A percentile compares a stretch with the other conserved stretches of the same genome.
These are phyloP conservation scores for Eupithecia dodoneata DNA, from an alignment of 2,888 invertebrate species.

Conservation along the genomic window DNA sequence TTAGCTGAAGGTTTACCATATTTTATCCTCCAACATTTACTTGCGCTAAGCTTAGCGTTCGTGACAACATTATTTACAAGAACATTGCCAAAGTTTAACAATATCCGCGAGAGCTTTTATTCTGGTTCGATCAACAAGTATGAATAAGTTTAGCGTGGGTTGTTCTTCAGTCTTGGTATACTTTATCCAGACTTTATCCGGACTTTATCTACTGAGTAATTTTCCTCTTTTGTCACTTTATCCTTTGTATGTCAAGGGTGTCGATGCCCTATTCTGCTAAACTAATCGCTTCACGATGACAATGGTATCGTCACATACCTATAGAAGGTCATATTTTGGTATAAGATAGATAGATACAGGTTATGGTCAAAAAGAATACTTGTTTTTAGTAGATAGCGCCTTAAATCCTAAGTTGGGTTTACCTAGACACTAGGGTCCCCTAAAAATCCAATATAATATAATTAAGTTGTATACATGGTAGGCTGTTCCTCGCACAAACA, in stretches of 20 bases:
- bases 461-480: no score
- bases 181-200: not conserved
- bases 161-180: not conserved
- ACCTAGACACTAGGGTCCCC: no score
- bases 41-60: not conserved
- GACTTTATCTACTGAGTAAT: not conserved
- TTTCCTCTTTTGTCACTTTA: not conserved
- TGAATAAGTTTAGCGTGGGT: constrained; percentile 2
- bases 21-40: not conserved
- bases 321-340: no score
- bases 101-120: constrained; percentile 22
- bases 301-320: no score
- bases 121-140: constrained; percentile 1
- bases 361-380: no score
- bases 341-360: no score
- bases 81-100: constrained; percentile 33
- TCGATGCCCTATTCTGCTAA: not conserved
- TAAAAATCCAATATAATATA: no score
- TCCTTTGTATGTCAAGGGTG: not conserved
- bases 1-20: not conserved
- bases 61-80: constrained; percentile 30
- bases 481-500: no score
- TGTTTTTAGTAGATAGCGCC: no score
- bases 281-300: not conserved
- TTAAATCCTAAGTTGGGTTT: no score